Conservation (phyloP, 2,113 vertebrate species). For the Connochaetes taurinus region DNA sequence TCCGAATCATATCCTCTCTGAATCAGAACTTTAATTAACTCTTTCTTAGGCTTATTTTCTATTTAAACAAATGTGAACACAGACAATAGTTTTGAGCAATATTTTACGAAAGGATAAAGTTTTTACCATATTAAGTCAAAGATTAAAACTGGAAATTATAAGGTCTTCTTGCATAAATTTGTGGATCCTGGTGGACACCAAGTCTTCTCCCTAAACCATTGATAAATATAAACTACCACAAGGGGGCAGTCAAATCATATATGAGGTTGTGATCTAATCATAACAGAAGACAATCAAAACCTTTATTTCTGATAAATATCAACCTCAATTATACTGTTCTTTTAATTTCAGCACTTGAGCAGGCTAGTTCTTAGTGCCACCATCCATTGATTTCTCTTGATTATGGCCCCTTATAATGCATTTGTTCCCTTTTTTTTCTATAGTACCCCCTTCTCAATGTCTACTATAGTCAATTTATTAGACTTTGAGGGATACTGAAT, state of each 20-base stretch:
- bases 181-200: background rate
- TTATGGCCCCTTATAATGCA: too few species aligned
- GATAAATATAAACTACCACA: constrained; percentile 9
- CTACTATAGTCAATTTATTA: background rate
- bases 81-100: constrained; percentile 24
- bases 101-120: background rate
- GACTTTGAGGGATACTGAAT: background rate
- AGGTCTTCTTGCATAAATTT: background rate
- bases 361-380: background rate
- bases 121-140: constrained; percentile 32
- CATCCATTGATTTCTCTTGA: background rate
- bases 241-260: constrained; percentile 12
- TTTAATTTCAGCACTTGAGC: background rate
- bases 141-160: constrained; percentile 36
- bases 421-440: background rate
- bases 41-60: constrained; percentile 99
- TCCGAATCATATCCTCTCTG: constrained; percentile 95
- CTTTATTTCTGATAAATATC: background rate
- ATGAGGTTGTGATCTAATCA: background rate
- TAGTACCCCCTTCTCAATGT: background rate
- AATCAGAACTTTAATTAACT: constrained; percentile 91
- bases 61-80: constrained; percentile 50
- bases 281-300: background rate
- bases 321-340: background rate
- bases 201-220: background rate